Evolutionary conservation across 1,140 invertebrate genomes (phyloP).

Genomic region (Drosophila ficusphila): DNA sequence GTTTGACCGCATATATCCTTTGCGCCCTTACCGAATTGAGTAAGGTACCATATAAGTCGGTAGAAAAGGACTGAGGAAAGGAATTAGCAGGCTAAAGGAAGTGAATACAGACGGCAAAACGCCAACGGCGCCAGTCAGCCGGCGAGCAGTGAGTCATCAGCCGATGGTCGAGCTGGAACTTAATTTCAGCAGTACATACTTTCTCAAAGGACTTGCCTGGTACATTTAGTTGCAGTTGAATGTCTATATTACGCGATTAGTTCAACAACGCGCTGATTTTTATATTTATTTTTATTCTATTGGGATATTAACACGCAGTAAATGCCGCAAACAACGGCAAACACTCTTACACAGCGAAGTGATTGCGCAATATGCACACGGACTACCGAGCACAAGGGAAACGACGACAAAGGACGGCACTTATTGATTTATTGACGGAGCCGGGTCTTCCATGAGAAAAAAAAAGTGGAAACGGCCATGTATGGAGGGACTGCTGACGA

Average conservation of each 20-base stretch:
- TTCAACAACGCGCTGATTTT: slow-evolving; percentile 25
- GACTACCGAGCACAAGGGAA: slow-evolving; percentile 53
- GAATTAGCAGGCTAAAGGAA: too few species aligned
- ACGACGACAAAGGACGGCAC: slow-evolving; percentile 60
- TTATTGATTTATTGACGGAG: slow-evolving; percentile 72
- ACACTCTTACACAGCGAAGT: slow-evolving; percentile 18
- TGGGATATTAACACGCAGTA: slow-evolving; percentile 62
- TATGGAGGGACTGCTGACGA: background rate
- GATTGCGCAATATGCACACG: slow-evolving; percentile 75
- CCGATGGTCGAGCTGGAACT: slow-evolving; percentile 29
- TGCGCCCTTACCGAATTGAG: too few species aligned
- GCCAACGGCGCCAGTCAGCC: slow-evolving; percentile 66
- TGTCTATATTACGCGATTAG: slow-evolving; percentile 24
- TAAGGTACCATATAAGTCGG: too few species aligned
- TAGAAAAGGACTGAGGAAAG: too few species aligned
- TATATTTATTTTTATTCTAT: slow-evolving; percentile 53
- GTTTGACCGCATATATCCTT: too few species aligned
- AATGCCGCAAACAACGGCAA: slow-evolving; percentile 60
- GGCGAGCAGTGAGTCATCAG: slow-evolving; percentile 65
- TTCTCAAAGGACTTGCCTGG: background rate
- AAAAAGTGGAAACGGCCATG: slow-evolving; percentile 7
- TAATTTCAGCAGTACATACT: slow-evolving; percentile 34
- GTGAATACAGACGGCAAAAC: slow-evolving; percentile 34
- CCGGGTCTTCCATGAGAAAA: slow-evolving; percentile 37
- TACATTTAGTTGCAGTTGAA: slow-evolving; percentile 18